These are phyloP conservation scores for Falco biarmicus DNA, from an alignment of 2,797 vertebrate genomes.

Conservation along the genomic window DNA sequence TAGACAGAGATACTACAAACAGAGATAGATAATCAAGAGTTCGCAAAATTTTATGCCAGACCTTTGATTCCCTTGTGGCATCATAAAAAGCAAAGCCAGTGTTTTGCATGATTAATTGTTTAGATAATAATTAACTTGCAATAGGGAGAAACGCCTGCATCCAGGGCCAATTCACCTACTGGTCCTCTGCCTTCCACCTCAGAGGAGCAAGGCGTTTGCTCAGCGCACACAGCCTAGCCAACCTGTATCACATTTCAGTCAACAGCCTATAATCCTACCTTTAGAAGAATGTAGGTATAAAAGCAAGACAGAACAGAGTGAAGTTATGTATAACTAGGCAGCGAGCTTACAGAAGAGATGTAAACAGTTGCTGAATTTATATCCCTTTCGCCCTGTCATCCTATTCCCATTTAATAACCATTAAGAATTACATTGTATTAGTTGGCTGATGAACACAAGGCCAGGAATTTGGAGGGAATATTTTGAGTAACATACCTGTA, in stretches of 20 bases:
- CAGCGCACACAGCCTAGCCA: neutral
- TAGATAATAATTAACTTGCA: slow-evolving; percentile 35
- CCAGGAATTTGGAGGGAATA: neutral
- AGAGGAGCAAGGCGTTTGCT: neutral
- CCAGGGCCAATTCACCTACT: neutral
- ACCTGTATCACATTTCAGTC: neutral
- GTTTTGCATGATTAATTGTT: neutral
- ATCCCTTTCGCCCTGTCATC: neutral
- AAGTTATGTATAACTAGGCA: neutral
- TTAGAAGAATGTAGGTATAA: neutral
- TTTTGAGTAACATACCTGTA: neutral
- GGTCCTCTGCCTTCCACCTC: neutral
- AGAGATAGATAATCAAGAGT: neutral
- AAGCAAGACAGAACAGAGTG: neutral
- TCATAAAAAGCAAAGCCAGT: neutral
- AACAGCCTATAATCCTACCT: neutral
- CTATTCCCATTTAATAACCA: neutral
- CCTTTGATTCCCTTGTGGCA: neutral
- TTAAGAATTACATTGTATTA: neutral
- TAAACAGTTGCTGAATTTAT: neutral
- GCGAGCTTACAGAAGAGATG: neutral
- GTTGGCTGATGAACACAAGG: neutral
- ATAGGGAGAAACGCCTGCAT: neutral
- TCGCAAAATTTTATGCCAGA: neutral
- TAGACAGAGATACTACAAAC: neutral